Percentiles rank a stretch among this genome's conserved stretches.
Evolutionary conservation across 2,797 vertebrate species (phyloP).

Genomic region (Mormyrops attenuatus): DNA sequence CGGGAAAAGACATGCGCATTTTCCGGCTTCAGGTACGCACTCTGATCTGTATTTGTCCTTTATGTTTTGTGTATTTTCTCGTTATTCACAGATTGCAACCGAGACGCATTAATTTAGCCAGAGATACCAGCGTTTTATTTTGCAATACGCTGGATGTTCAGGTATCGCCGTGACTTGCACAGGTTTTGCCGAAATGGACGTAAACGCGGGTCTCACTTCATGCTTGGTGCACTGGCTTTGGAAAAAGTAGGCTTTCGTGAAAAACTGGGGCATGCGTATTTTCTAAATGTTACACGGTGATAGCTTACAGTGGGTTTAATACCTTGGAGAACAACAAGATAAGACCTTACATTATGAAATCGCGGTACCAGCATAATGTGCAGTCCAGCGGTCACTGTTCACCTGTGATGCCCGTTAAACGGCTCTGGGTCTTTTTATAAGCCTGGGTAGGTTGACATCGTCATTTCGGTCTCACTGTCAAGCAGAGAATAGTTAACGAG

Average conservation of each 20-base stretch:
- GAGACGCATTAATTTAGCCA: not conserved
- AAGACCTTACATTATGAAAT: not conserved
- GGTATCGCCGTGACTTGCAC: not conserved
- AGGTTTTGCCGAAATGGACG: not conserved
- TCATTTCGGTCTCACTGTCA: not conserved
- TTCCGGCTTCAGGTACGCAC: conserved; percentile 59
- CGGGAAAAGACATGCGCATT: conserved; percentile 53
- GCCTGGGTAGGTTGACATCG: not conserved
- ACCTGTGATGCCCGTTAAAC: not conserved
- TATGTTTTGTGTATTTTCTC: not conserved
- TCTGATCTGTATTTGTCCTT: not conserved
- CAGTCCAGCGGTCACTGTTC: conserved; percentile 40
- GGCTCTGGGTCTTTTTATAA: not conserved
- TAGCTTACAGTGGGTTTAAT: not conserved
- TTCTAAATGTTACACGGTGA: not conserved
- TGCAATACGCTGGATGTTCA: not conserved
- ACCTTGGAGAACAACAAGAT: not conserved
- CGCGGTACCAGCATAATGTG: conserved; percentile 31
- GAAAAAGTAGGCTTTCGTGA: not conserved
- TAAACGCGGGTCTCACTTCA: not conserved
- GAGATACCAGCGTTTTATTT: not conserved
- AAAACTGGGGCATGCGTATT: not conserved
- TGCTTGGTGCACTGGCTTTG: not conserved
- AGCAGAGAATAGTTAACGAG: not conserved
- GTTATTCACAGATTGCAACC: not conserved